A percentile compares a stretch with the other conserved stretches of the same genome.
Evolutionary conservation across 2,888 invertebrate species (phyloP).

Genomic region (Dorcus hopei): DNA sequence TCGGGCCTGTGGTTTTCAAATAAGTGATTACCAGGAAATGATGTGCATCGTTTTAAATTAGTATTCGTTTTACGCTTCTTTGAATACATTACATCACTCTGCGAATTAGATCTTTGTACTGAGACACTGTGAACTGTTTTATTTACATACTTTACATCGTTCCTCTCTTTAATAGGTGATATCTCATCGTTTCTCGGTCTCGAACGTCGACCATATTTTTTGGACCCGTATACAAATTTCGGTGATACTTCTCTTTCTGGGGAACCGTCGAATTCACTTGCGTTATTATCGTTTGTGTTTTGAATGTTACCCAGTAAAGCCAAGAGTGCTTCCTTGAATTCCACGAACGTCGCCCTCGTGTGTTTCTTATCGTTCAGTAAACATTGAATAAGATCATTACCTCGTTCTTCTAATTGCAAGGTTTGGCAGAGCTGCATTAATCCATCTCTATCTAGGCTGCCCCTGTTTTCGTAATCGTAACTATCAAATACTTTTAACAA

Average conservation of each 20-base stretch:
- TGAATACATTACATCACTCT: slow-evolving; percentile 53
- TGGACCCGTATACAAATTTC: slow-evolving; percentile 68
- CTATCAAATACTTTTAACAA: slow-evolving; percentile 77
- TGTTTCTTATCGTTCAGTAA: slow-evolving; percentile 54
- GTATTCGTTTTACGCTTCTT: slow-evolving; percentile 51
- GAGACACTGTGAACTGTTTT: slow-evolving; percentile 34
- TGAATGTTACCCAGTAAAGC: slow-evolving; percentile 61
- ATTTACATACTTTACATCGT: slow-evolving; percentile 37
- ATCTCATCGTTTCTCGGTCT: slow-evolving; percentile 55
- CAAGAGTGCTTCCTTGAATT: slow-evolving; percentile 74
- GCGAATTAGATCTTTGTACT: slow-evolving; percentile 57
- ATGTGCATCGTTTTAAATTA: slow-evolving; percentile 57
- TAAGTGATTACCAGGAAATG: slow-evolving; percentile 50
- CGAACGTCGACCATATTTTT: slow-evolving; percentile 73
- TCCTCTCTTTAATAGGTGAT: slow-evolving; percentile 45
- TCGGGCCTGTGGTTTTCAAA: slow-evolving; percentile 29
- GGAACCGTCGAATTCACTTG: slow-evolving; percentile 52
- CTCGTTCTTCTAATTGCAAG: slow-evolving; percentile 73
- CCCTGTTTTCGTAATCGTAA: slow-evolving; percentile 68
- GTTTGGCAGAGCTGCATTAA: slow-evolving; percentile 70
- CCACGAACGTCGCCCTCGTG: slow-evolving; percentile 62
- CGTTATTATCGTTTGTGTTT: slow-evolving; percentile 28
- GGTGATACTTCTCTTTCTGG: slow-evolving; percentile 71
- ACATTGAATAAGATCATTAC: slow-evolving; percentile 59
- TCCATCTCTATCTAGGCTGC: slow-evolving; percentile 65